These are phyloP conservation scores for Garrulus glandarius DNA, from an alignment of 2,797 vertebrate genomes.

Conservation along the genomic window DNA sequence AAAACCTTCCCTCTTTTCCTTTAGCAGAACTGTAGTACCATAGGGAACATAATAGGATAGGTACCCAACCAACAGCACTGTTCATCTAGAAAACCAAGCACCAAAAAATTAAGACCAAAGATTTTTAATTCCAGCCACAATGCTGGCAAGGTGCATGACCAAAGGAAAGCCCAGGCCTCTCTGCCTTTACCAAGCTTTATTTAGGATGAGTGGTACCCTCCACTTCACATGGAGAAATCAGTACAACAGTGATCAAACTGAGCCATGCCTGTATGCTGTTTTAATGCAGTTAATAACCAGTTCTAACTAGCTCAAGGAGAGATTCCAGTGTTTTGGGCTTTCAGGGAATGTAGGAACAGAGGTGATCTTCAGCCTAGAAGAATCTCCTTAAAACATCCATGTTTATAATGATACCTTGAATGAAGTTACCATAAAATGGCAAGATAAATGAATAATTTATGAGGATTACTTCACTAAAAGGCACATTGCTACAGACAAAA, in stretches of 20 bases:
- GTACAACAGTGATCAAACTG: not conserved
- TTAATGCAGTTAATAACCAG: not conserved
- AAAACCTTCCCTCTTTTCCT: not conserved
- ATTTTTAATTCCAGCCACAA: not conserved
- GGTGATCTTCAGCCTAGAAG: not conserved
- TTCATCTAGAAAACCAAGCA: not conserved
- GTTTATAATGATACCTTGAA: not conserved
- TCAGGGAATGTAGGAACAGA: not conserved
- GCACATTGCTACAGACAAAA: not conserved
- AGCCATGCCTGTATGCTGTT: not conserved
- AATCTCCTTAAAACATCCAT: not conserved
- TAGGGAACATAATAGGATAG: not conserved
- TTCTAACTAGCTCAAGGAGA: not conserved
- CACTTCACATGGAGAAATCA: not conserved
- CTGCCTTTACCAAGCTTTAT: not conserved
- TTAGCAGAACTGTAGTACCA: not conserved
- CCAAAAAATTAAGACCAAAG: not conserved
- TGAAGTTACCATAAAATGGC: not conserved
- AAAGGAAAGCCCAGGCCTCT: accelerated
- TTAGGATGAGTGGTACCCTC: not conserved
- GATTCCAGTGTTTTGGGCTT: not conserved
- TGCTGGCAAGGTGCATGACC: not conserved
- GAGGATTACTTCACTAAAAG: slow-evolving; percentile 3
- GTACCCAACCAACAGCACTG: not conserved
- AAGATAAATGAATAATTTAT: not conserved